Evolutionary conservation across 2,888 invertebrate species (phyloP).

Genomic region (Acronicta aceris): DNA sequence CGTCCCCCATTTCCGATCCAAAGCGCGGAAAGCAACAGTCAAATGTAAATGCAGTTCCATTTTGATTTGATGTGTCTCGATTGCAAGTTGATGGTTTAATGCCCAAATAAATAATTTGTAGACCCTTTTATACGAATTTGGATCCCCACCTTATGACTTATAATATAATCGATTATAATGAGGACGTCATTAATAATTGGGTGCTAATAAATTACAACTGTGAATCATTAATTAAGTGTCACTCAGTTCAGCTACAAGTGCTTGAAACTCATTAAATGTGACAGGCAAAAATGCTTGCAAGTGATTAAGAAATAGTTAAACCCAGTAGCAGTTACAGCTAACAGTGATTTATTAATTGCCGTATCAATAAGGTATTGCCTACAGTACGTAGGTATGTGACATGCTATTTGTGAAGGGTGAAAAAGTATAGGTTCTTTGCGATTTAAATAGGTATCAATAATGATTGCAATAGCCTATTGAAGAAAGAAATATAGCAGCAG

Average conservation of each 20-base stretch:
- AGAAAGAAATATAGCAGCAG: too few species aligned
- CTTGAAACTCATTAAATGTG: neutral
- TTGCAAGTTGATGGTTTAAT: slow-evolving; percentile 12
- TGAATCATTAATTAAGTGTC: slow-evolving; percentile 18
- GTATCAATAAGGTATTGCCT: neutral
- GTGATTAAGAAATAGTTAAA: neutral
- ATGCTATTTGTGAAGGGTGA: neutral
- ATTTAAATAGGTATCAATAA: too few species aligned
- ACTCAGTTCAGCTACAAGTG: neutral
- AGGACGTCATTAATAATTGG: slow-evolving; percentile 11
- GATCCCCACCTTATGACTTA: slow-evolving; percentile 10
- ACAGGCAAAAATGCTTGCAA: neutral
- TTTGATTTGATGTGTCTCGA: slow-evolving; percentile 23
- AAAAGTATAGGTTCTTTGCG: neutral
- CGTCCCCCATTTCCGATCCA: slow-evolving; percentile 75
- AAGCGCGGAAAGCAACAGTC: slow-evolving; percentile 69
- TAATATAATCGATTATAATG: neutral
- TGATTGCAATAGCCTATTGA: too few species aligned
- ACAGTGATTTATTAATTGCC: neutral
- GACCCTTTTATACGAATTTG: slow-evolving; percentile 25
- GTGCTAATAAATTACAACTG: slow-evolving; percentile 8
- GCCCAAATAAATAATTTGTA: slow-evolving; percentile 9
- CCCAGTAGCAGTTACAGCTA: neutral
- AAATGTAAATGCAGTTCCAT: slow-evolving; percentile 78
- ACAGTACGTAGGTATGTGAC: neutral